Evolutionary conservation across 2,113 vertebrate species (phyloP).

Genomic region (Carollia perspicillata): DNA sequence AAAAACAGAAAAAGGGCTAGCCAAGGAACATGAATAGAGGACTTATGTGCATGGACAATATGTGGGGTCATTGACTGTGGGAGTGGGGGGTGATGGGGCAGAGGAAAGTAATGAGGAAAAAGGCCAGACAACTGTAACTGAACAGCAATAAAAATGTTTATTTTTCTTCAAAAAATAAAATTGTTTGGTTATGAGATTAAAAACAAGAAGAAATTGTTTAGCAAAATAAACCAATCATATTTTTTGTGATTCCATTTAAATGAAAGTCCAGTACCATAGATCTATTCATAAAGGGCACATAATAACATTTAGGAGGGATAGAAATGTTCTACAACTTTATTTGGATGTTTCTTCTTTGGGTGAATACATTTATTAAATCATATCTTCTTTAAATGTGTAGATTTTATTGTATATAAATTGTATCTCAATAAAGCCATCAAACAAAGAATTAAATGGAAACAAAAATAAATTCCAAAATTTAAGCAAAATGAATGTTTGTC

Average conservation of each 20-base stretch:
- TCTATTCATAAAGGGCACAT: not conserved
- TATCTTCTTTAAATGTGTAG: not conserved
- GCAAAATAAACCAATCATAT: not conserved
- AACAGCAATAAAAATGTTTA: too few relatives aligned
- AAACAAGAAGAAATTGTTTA: not conserved
- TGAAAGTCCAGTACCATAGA: not conserved
- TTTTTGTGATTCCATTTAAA: not conserved
- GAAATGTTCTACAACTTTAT: not conserved
- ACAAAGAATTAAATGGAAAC: not conserved
- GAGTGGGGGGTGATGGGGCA: too few relatives aligned
- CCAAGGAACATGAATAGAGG: too few relatives aligned
- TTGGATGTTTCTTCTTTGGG: not conserved
- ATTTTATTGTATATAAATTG: too few relatives aligned
- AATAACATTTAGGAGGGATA: not conserved
- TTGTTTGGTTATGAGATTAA: too few relatives aligned
- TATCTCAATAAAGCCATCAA: not conserved
- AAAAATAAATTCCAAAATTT: not conserved
- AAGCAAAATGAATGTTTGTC: not conserved
- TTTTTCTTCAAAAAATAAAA: too few relatives aligned
- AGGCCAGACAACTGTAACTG: too few relatives aligned
- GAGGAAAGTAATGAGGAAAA: too few relatives aligned
- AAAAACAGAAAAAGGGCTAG: too few relatives aligned
- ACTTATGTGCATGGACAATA: too few relatives aligned
- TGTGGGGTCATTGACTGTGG: too few relatives aligned
- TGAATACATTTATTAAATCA: not conserved